Conservation (phyloP, 1,140 invertebrate genomes). For the Drosophila sproati region DNA sequence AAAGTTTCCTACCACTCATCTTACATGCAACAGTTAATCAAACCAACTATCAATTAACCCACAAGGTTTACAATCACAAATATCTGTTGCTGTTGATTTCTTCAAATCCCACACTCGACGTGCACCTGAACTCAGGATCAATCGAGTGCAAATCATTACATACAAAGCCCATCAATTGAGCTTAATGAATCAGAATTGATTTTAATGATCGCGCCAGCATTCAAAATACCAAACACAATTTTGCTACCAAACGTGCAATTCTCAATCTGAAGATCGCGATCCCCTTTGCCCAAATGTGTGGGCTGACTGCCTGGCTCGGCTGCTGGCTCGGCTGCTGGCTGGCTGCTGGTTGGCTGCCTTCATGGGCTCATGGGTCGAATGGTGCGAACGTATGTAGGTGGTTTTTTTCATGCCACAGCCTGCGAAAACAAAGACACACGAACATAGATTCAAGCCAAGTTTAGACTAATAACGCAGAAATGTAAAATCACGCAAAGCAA, state of each 20-base stretch:
- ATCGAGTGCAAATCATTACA: conserved; percentile 25
- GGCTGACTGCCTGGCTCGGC: not conserved
- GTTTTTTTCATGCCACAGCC: conserved; percentile 9
- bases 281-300: conserved; percentile 21
- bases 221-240: conserved; percentile 49
- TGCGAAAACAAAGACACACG: conserved; percentile 21
- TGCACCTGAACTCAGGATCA: conserved; percentile 28
- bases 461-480: conserved; percentile 70
- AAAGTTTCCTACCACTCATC: not conserved
- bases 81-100: conserved; percentile 18
- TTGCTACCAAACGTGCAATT: conserved; percentile 45
- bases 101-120: conserved; percentile 23
- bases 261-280: not conserved
- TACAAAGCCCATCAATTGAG: conserved; percentile 33
- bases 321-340: not conserved
- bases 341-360: conserved; percentile 10
- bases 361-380: conserved; percentile 19
- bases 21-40: not conserved
- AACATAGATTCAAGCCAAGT: conserved; percentile 45
- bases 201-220: conserved; percentile 44
- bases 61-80: not conserved
- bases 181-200: conserved; percentile 52
- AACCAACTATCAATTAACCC: not conserved
- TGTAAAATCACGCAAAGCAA: conserved; percentile 70
- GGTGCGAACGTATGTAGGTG: conserved; percentile 36